Base-by-base conservation (phyloP, 2,113 vertebrate species). In the Echinops telfairi region DNA sequence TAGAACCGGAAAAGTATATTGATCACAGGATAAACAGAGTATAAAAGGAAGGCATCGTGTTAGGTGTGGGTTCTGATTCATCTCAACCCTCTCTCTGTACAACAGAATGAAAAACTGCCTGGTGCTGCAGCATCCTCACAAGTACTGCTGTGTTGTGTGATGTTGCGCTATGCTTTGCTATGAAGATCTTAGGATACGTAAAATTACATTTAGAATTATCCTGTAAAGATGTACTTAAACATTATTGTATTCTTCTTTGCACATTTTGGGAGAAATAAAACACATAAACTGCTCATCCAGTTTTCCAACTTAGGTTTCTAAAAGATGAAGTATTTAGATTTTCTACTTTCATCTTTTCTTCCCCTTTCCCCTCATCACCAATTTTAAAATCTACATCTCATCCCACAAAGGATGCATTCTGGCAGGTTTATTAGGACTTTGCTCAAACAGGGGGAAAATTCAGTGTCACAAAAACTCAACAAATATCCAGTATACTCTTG, bases 351-450 rank as follows among this genome's bases (percentile, higher is more conserved):
- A 86, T 11, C 9, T 77, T 1, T 43, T 76, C 11, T 95, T 66
- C 57, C 2, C 4, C 58, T 75, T 33, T 53, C 0, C 12, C 31
- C 20, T 76, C 64, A 60, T 86, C 38, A 11, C 14, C 4, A 47
- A 53, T 0, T 1, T 6, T 85, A 4, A 22, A 7, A 15, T 4
- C 8, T 78, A 23, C 47, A 29, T 22, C 3, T 27, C 43, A n/a
- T 2, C 1, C 6, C 0, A 33, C 8, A 23, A 78, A 94, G 8
- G 17, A 1, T 17, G 38, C 3, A 33, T 53, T 0, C n/a, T 29
- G 17, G 4, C 17, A 78, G 5, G 15, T 25, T 60, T 66, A 53
- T 7, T 47, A 29, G 53, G 3, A 19, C 38, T 75, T 89, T 84
- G 11, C 7, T 25, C 33, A 62, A 73, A 66, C 77, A 64, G 6